phyloP scores from a whole-genome alignment of 2,888 invertebrate species.

The Agrotis puta region DNA sequence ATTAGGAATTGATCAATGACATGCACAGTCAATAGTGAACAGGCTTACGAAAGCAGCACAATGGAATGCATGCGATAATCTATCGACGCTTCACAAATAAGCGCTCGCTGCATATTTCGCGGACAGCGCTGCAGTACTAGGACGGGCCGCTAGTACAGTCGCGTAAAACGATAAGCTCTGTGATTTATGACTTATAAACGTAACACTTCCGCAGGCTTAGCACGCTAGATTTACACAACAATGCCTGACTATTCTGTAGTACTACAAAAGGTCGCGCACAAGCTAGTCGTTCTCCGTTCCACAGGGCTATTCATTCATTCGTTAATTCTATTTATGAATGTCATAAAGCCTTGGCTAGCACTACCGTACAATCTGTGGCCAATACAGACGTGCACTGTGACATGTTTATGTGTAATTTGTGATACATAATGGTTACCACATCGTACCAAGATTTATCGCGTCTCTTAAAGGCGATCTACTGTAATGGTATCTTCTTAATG shows the following conservation, averaged over 20 bases:
- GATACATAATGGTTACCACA: conserved; percentile 63
- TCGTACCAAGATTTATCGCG: conserved; percentile 66
- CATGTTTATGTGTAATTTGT: conserved; percentile 75
- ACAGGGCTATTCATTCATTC: conserved; percentile 71
- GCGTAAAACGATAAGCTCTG: conserved; percentile 84
- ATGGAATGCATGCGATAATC: conserved; percentile 65
- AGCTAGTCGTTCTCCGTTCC: conserved; percentile 65
- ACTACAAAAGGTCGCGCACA: conserved; percentile 57
- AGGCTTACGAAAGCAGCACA: conserved; percentile 50
- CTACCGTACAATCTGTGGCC: conserved; percentile 65
- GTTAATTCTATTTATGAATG: conserved; percentile 80
- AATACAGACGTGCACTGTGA: conserved; percentile 68
- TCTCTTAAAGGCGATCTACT: conserved; percentile 59
- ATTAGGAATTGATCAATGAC: conserved; percentile 40
- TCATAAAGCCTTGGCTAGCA: conserved; percentile 73
- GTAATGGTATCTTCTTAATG: conserved; percentile 51
- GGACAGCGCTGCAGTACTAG: conserved; percentile 71
- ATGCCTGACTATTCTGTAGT: conserved; percentile 64
- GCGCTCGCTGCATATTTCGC: conserved; percentile 81
- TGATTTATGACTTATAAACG: conserved; percentile 88
- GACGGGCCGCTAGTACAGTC: conserved; percentile 65
- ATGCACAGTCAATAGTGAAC: conserved; percentile 36
- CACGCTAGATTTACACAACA: conserved; percentile 76
- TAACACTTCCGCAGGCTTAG: conserved; percentile 84
- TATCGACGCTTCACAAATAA: conserved; percentile 71